phyloP scores from a whole-genome alignment of 2,888 invertebrate genomes.

The Lithophane leautieri region DNA sequence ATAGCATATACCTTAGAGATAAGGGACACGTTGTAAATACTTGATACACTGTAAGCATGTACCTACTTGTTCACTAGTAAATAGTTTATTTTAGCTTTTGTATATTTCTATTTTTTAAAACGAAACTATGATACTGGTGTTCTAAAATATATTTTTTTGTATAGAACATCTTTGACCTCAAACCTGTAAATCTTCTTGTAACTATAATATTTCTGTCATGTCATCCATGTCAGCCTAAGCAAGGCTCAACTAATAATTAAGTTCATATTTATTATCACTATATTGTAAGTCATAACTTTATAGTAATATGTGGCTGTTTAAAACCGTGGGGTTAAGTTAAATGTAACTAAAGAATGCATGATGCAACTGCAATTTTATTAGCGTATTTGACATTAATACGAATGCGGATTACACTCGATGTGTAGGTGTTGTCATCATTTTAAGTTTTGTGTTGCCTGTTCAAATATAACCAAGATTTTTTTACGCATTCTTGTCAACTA shows the following conservation, averaged over 20 bases:
- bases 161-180: constrained; percentile 14
- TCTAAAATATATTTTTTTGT: background rate
- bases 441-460: constrained; percentile 10
- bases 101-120: constrained; percentile 26
- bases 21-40: background rate
- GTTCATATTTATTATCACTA: constrained; percentile 46
- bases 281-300: constrained; percentile 28
- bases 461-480: background rate
- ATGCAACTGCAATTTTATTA: constrained; percentile 22
- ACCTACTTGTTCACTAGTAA: constrained; percentile 2
- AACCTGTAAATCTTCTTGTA: constrained; percentile 24
- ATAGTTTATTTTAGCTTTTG: constrained; percentile 36
- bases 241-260: constrained; percentile 50
- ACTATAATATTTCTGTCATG: constrained; percentile 26
- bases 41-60: background rate
- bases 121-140: constrained; percentile 14
- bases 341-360: background rate
- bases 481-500: background rate
- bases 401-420: background rate
- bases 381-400: constrained; percentile 14
- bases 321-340: constrained; percentile 6
- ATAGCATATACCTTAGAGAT: too few species aligned
- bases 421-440: constrained; percentile 1
- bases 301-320: constrained; percentile 39
- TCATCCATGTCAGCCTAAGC: constrained; percentile 41